These are phyloP conservation scores for Tiphia femorata DNA, from an alignment of 2,888 invertebrate species.

Conservation along the genomic window DNA sequence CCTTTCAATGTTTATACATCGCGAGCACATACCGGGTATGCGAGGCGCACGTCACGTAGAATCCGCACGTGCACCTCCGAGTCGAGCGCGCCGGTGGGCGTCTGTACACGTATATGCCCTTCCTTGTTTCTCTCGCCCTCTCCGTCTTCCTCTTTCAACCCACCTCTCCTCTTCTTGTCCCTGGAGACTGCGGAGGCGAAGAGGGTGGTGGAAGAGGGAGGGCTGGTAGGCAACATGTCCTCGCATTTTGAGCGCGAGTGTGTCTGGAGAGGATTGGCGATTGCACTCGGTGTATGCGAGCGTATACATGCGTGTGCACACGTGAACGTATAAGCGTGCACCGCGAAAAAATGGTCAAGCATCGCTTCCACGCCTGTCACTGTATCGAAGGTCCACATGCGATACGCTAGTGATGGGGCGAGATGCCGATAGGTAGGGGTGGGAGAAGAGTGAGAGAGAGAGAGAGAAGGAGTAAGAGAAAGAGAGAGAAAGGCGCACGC, in stretches of 20 bases:
- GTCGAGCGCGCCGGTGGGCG: not conserved
- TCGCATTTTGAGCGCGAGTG: no score
- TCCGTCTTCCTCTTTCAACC: not conserved
- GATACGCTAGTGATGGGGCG: conserved; percentile 22
- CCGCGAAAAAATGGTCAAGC: conserved; percentile 46
- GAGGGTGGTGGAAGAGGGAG: not conserved
- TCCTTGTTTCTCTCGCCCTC: conserved; percentile 8
- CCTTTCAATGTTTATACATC: conserved; percentile 40
- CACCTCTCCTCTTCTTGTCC: not conserved
- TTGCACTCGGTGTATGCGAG: conserved; percentile 7
- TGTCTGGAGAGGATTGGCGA: no score
- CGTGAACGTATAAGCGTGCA: conserved; percentile 8
- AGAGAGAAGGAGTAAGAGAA: conserved; percentile 10
- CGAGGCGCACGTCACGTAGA: conserved; percentile 33
- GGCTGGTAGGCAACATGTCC: no score
- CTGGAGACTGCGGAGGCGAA: not conserved
- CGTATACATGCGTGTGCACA: conserved; percentile 7
- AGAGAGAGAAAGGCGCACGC: conserved; percentile 42
- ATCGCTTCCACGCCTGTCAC: conserved; percentile 40
- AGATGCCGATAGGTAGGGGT: no score
- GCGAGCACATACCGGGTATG: conserved; percentile 40
- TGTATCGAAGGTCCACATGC: conserved; percentile 33
- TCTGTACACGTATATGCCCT: not conserved
- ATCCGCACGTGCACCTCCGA: not conserved
- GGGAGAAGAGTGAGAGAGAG: conserved; percentile 5